phyloP scores from a whole-genome alignment of 2,888 invertebrate genomes.

The Eupithecia centaureata region DNA sequence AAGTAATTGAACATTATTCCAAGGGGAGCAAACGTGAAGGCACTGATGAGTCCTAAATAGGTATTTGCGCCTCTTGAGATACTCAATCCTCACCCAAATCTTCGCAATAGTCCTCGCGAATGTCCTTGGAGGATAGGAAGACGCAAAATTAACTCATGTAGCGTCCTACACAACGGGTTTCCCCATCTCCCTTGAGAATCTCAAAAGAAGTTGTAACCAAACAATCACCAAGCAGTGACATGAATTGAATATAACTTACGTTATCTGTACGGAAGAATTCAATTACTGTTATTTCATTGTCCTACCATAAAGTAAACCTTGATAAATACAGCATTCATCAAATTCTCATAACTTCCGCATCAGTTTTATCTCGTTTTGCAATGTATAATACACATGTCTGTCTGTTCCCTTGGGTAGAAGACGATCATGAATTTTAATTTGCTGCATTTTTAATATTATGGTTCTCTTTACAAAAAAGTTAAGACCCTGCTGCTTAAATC shows the following conservation, averaged over 20 bases:
- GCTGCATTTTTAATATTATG: not conserved
- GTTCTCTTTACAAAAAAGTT: no score
- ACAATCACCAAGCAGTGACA: not conserved
- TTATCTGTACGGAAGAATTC: conserved; percentile 18
- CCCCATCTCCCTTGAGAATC: no score
- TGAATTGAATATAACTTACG: not conserved
- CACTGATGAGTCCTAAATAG: no score
- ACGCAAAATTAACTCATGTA: no score
- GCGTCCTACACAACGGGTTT: no score
- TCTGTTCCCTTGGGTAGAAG: not conserved
- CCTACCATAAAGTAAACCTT: conserved; percentile 23
- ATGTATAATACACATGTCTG: not conserved
- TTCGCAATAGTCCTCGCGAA: no score
- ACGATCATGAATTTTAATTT: not conserved
- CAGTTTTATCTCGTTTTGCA: conserved; percentile 11
- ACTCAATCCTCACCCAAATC: no score
- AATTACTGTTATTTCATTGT: conserved; percentile 21
- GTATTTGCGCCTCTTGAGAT: no score
- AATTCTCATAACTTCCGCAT: conserved; percentile 22
- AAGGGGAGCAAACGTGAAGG: no score
- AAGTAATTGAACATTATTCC: no score
- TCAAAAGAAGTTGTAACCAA: not conserved
- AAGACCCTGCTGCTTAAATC: no score
- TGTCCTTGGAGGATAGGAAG: no score
- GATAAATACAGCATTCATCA: conserved; percentile 21